Evolutionary conservation across 92 coral and sea anemone species (phyloP).

Genomic region (Montipora capitata): DNA sequence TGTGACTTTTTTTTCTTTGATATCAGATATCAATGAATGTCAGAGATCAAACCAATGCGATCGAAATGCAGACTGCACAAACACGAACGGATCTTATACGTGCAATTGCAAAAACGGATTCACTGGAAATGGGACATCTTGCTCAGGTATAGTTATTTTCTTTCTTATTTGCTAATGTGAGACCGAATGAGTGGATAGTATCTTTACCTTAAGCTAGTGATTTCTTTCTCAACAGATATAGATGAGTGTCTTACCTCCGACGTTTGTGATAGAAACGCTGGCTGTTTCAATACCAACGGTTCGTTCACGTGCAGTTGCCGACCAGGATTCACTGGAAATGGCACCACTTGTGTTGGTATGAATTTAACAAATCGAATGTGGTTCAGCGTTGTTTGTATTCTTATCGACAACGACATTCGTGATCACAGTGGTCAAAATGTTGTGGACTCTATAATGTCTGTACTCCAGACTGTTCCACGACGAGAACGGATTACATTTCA

Average conservation of each 20-base stretch:
- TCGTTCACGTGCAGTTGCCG: conserved; percentile 56
- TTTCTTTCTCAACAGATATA: conserved; percentile 27
- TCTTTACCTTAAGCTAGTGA: too few relatives aligned
- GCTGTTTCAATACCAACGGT: conserved; percentile 60
- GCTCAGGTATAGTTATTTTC: conserved; percentile 51
- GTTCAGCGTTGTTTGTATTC: too few relatives aligned
- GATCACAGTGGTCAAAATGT: too few relatives aligned
- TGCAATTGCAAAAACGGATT: conserved; percentile 79
- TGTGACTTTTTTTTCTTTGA: conserved; percentile 13
- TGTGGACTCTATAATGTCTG: too few relatives aligned
- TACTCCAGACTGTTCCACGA: too few relatives aligned
- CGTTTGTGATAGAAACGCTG: conserved; percentile 51
- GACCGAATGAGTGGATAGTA: too few relatives aligned
- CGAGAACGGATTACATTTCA: too few relatives aligned
- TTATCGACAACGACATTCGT: too few relatives aligned
- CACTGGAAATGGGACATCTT: conserved; percentile 74
- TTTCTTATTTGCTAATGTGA: too few relatives aligned
- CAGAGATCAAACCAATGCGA: conserved; percentile 18
- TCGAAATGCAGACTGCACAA: conserved; percentile 75
- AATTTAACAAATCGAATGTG: too few relatives aligned
- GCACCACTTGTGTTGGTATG: conserved; percentile 27
- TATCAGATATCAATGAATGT: conserved; percentile 27
- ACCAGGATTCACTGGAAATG: conserved; percentile 68
- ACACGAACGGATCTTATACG: conserved; percentile 78
- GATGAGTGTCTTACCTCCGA: conserved; percentile 25